Evolutionary conservation across 2,113 vertebrate genomes (phyloP).

Genomic region (Leptosomus discolor): DNA sequence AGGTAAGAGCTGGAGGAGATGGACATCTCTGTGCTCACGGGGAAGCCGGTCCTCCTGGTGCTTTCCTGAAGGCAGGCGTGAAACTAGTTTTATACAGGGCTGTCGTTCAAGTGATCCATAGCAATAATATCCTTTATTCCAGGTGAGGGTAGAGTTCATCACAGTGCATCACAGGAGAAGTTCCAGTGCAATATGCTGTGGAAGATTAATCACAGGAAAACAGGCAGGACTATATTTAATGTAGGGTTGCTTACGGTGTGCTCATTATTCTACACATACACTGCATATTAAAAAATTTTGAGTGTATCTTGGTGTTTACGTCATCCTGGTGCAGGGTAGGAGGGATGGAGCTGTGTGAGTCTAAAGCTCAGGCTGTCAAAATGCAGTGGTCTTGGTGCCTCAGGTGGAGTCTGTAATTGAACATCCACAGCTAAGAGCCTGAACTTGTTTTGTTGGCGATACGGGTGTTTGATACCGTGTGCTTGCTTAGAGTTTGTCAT

Average conservation of each 20-base stretch:
- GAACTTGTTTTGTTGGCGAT: background rate
- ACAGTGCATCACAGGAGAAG: slow-evolving; percentile 1
- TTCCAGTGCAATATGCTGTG: slow-evolving; percentile 33
- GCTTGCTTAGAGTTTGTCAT: background rate
- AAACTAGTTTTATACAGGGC: background rate
- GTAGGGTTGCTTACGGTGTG: background rate
- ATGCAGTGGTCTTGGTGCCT: background rate
- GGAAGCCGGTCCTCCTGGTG: background rate
- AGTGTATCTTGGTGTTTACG: background rate
- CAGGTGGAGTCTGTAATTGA: background rate
- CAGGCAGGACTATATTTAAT: slow-evolving; percentile 19
- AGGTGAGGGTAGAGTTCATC: slow-evolving; percentile 6
- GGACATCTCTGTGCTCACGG: background rate
- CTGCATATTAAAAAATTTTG: background rate
- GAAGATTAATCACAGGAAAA: slow-evolving; percentile 43
- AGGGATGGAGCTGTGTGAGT: background rate
- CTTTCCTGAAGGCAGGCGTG: background rate
- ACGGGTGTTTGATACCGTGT: background rate
- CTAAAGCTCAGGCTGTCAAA: background rate
- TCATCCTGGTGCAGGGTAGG: background rate
- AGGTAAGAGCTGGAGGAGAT: slow-evolving; percentile 4
- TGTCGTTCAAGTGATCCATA: slow-evolving; percentile 11
- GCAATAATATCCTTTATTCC: slow-evolving; percentile 1
- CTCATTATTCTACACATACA: background rate
- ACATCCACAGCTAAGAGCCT: background rate